Percentiles rank a stretch among this genome's conserved stretches.
These are phyloP conservation scores for Mechanitis messenoides DNA, from an alignment of 2,888 invertebrate species.

Conservation along the genomic window DNA sequence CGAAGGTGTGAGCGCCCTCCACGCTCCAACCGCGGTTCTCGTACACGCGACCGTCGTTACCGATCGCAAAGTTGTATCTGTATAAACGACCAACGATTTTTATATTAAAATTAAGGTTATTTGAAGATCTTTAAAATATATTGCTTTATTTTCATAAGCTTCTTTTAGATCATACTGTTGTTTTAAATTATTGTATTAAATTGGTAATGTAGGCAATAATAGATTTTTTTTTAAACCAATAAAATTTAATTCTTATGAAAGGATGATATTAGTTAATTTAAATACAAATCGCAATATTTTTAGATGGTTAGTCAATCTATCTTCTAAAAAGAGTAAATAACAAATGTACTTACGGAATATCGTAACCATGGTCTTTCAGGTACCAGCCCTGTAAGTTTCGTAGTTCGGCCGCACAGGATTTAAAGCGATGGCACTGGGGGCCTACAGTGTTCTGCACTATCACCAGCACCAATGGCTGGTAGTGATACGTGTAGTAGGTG, in stretches of 20 bases:
- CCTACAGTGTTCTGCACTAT: conserved; percentile 58
- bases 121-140: too few species aligned
- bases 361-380: conserved; percentile 30
- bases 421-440: conserved; percentile 45
- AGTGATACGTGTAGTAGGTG: conserved; percentile 27
- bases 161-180: background rate
- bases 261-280: too few species aligned
- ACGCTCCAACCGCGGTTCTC: conserved; percentile 77
- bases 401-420: conserved; percentile 51
- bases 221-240: too few species aligned
- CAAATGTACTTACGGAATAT: conserved; percentile 44
- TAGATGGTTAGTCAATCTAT: too few species aligned
- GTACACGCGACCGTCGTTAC: conserved; percentile 79
- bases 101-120: background rate
- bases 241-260: too few species aligned
- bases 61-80: conserved; percentile 77
- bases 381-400: conserved; percentile 49
- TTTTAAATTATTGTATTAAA: too few species aligned
- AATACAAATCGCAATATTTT: too few species aligned
- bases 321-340: too few species aligned
- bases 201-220: too few species aligned
- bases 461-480: conserved; percentile 52
- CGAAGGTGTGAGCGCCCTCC: conserved; percentile 72
- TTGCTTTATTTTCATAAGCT: too few species aligned
- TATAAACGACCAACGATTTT: background rate